These are phyloP conservation scores for Rissa tridactyla DNA, from an alignment of 2,113 vertebrate genomes.

Conservation along the genomic window DNA sequence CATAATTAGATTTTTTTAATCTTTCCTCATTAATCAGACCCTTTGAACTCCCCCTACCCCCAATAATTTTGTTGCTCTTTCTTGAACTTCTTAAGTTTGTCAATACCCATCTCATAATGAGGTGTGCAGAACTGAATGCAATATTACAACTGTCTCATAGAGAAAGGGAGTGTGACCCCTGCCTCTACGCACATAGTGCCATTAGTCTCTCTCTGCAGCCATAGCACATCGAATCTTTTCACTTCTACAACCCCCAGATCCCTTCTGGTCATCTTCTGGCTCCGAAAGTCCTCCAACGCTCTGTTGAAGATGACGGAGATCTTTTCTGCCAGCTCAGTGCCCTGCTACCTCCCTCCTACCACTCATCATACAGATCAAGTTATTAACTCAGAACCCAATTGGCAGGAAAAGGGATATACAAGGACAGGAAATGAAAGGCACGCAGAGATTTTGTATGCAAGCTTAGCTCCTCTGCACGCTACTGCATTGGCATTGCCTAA, in stretches of 20 bases:
- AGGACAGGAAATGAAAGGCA: conserved; percentile 32
- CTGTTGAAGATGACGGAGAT: neutral
- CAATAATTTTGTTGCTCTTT: neutral
- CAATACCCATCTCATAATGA: neutral
- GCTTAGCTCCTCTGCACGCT: neutral
- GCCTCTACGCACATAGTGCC: neutral
- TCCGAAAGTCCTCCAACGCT: neutral
- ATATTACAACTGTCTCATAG: neutral
- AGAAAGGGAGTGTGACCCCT: neutral
- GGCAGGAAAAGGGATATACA: neutral
- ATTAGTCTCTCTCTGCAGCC: neutral
- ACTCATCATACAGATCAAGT: neutral
- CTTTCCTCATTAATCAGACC: conserved; percentile 8
- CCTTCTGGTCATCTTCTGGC: neutral
- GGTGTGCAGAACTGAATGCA: neutral
- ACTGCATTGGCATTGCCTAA: neutral
- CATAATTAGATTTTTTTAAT: conserved; percentile 20
- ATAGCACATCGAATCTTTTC: neutral
- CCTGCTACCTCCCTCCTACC: neutral
- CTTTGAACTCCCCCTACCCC: neutral
- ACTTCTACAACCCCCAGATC: neutral
- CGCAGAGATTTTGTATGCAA: neutral
- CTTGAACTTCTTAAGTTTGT: neutral
- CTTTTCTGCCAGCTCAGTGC: conserved; percentile 10
- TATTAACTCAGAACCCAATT: neutral